Evolutionary conservation across 2,113 vertebrate genomes (phyloP), one percentile per base, ranked within the genome.

Genomic region (Neodontobutis hainanensis): DNA sequence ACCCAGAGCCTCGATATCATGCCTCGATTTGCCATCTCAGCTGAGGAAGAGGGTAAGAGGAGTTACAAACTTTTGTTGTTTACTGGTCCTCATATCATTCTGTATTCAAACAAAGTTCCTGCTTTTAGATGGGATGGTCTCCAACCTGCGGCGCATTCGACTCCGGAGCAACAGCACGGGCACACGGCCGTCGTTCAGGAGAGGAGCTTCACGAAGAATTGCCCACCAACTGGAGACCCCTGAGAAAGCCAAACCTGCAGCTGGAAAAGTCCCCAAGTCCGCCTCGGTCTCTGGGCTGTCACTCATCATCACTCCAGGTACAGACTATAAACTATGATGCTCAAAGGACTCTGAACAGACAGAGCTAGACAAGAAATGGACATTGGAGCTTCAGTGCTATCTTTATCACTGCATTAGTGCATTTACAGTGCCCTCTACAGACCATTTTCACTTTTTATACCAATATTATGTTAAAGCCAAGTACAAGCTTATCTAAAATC

Each of bases 101-200:
- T 19, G 6, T 19, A 11, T 11, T 62, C 11, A 65, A 14, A 1
- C 35, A 40, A 6, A 16, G 8, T 11, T 2, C n/a, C 11, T 61
- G 4, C 10, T 44, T 15, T 67, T 34, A 88, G 90, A 92, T 4
- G 90, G 88, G 7, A 72, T 92, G 62, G 90, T 91, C n/a, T 88
- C 87, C 63, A 92, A 90, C 74, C 86, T 98, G 78, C 94, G 90
- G 36, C 93, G 94, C 3, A 93, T 95, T 8, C 94, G 96, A 12
- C 92, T 98, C 0, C 93, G 96, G 4, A 98, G 96, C 81, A 98
- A 98, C 90, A 97, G 95, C 82, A 96, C 94, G 0, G 96, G 96
- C 0, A 95, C 95, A 0, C 92, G 95, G 36, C 95, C 94, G 16
- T 90, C 94, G 0, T 89, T 91, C 1, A 90, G 94, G 0, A 87